A percentile compares a stretch with the other conserved stretches of the same genome.
These are phyloP conservation scores for Eupleurogrammus muticus DNA, from an alignment of 2,797 vertebrate species.

Conservation along the genomic window DNA sequence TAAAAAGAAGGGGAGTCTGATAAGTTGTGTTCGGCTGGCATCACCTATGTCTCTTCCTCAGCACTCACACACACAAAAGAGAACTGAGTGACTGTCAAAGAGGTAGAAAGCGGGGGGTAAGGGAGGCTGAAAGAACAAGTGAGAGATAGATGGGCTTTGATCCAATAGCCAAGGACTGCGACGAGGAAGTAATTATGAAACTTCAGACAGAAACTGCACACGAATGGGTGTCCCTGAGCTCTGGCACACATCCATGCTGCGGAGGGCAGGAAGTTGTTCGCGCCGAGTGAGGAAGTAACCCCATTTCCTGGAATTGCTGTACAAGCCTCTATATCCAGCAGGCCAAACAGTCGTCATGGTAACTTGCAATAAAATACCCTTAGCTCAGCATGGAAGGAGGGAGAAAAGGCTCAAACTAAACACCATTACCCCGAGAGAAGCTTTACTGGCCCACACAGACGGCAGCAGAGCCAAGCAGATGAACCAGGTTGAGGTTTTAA, in stretches of 20 bases:
- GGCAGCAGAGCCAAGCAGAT: constrained; percentile 42
- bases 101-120: not conserved
- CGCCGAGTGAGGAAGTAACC: constrained; percentile 86
- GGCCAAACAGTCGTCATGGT: constrained; percentile 72
- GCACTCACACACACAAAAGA: constrained; percentile 53
- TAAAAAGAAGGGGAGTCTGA: constrained; percentile 3
- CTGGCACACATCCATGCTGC: constrained; percentile 78
- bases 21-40: constrained; percentile 51
- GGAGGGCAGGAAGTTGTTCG: constrained; percentile 87
- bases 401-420: constrained; percentile 76
- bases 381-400: constrained; percentile 72
- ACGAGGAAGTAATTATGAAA: constrained; percentile 84
- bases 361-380: constrained; percentile 80
- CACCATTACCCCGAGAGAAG: constrained; percentile 67
- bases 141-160: constrained; percentile 39
- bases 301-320: constrained; percentile 86
- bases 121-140: constrained; percentile 5
- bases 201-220: constrained; percentile 73
- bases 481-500: constrained; percentile 36
- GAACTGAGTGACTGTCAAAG: constrained; percentile 25
- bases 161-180: constrained; percentile 75
- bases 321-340: constrained; percentile 74
- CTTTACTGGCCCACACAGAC: constrained; percentile 75
- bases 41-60: constrained; percentile 47
- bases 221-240: constrained; percentile 63